Evolutionary conservation across 2,888 invertebrate genomes (phyloP).

Genomic region (Spisula subtruncata): DNA sequence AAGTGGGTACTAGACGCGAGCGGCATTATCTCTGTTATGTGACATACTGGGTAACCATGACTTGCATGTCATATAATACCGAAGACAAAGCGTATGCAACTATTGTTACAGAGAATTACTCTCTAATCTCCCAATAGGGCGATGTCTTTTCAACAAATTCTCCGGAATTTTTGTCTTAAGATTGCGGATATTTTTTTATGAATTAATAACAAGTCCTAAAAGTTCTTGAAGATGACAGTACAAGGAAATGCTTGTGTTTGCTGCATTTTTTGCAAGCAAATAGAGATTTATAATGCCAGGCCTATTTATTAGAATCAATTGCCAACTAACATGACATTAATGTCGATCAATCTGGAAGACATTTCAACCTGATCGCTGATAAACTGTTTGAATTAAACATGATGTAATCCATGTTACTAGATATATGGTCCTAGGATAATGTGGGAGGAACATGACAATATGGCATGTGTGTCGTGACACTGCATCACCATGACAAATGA

Average conservation of each 20-base stretch:
- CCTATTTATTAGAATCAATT: background rate
- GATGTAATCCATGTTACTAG: background rate
- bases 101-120: background rate
- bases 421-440: background rate
- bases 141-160: background rate
- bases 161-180: background rate
- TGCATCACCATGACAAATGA: too few species aligned
- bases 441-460: background rate
- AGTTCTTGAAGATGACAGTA: slow-evolving; percentile 9
- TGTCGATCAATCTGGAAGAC: background rate
- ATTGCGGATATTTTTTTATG: background rate
- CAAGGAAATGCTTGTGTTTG: background rate
- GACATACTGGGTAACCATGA: background rate
- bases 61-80: background rate
- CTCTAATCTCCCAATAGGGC: background rate
- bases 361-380: background rate
- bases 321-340: background rate
- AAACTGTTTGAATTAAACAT: slow-evolving; percentile 10
- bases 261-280: background rate
- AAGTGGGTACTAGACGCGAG: background rate
- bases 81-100: background rate
- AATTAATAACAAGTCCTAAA: background rate
- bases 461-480: too few species aligned
- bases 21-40: background rate
- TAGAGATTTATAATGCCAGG: background rate